phyloP scores from a whole-genome alignment of 2,888 invertebrate genomes.

The Drosophila picticornis region DNA sequence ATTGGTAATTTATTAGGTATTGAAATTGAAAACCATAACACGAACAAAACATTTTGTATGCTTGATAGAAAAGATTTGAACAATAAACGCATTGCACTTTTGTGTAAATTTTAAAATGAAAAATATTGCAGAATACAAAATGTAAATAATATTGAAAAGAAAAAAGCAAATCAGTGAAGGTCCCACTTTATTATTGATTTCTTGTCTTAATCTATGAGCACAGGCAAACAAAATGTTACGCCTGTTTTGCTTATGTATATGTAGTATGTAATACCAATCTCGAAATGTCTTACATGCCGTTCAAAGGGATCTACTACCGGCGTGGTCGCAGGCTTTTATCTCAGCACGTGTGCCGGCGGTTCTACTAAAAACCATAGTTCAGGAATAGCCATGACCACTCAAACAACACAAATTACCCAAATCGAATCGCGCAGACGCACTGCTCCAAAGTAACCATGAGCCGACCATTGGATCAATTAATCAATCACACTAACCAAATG shows the following conservation, averaged over 20 bases:
- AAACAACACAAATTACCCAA: constrained; percentile 84
- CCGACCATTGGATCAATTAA: constrained; percentile 49
- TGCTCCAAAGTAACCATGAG: constrained; percentile 43
- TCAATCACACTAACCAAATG: constrained; percentile 27
- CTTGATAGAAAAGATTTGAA: not conserved
- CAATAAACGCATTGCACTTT: not conserved
- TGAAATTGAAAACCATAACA: not conserved
- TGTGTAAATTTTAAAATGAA: not conserved
- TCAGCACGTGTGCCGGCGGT: constrained; percentile 52
- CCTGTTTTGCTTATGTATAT: constrained; percentile 13
- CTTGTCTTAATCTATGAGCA: constrained; percentile 19
- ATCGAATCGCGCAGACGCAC: constrained; percentile 70
- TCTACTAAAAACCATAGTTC: constrained; percentile 83
- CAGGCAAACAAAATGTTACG: constrained; percentile 2
- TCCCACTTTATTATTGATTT: not conserved
- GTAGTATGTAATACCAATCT: constrained; percentile 39
- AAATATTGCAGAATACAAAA: not conserved
- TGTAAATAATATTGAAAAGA: not conserved
- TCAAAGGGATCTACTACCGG: constrained; percentile 51
- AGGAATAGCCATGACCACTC: constrained; percentile 85
- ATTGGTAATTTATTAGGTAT: not conserved
- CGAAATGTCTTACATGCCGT: constrained; percentile 60
- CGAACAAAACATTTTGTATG: not conserved
- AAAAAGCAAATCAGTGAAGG: not conserved
- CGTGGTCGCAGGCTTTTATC: constrained; percentile 42